A percentile compares a stretch with the other conserved stretches of the same genome.
Evolutionary conservation across 1,140 invertebrate species (phyloP).

Genomic region (Drosophila sulfurigaster): DNA sequence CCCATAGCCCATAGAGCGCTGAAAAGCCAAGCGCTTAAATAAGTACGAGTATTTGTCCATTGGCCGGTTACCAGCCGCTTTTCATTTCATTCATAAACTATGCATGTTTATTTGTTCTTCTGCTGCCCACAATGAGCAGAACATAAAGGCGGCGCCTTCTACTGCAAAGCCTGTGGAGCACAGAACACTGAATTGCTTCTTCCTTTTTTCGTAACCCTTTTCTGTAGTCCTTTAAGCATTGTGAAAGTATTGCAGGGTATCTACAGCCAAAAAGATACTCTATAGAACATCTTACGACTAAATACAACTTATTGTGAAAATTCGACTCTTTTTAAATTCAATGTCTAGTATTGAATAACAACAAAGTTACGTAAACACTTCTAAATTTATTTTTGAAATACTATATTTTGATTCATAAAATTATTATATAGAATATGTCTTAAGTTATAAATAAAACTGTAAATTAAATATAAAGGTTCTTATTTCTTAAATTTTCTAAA

Average conservation of each 20-base stretch:
- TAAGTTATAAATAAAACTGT: too few relatives aligned
- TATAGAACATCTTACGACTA: background rate
- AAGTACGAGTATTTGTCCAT: slow-evolving; percentile 47
- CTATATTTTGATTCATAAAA: too few relatives aligned
- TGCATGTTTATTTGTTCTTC: slow-evolving; percentile 78
- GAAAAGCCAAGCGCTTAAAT: slow-evolving; percentile 70
- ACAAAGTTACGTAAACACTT: too few relatives aligned
- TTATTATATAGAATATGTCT: too few relatives aligned
- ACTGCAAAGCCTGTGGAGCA: background rate
- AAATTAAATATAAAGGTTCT: too few relatives aligned
- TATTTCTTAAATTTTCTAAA: too few relatives aligned
- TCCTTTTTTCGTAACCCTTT: slow-evolving; percentile 58
- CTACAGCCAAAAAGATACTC: background rate
- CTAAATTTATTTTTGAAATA: too few relatives aligned
- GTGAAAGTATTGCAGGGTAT: slow-evolving; percentile 20
- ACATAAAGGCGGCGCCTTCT: slow-evolving; percentile 38
- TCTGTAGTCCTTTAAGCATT: slow-evolving; percentile 30
- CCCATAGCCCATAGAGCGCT: slow-evolving; percentile 41
- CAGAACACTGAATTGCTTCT: slow-evolving; percentile 34
- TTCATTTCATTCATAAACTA: slow-evolving; percentile 82
- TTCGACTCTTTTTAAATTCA: too few relatives aligned
- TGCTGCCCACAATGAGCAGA: slow-evolving; percentile 72
- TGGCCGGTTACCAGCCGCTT: slow-evolving; percentile 51
- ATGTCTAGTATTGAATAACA: too few relatives aligned
- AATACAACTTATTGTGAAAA: too few relatives aligned